Evolutionary conservation across 2,888 invertebrate species (phyloP).

Genomic region (Phalera bucephala): DNA sequence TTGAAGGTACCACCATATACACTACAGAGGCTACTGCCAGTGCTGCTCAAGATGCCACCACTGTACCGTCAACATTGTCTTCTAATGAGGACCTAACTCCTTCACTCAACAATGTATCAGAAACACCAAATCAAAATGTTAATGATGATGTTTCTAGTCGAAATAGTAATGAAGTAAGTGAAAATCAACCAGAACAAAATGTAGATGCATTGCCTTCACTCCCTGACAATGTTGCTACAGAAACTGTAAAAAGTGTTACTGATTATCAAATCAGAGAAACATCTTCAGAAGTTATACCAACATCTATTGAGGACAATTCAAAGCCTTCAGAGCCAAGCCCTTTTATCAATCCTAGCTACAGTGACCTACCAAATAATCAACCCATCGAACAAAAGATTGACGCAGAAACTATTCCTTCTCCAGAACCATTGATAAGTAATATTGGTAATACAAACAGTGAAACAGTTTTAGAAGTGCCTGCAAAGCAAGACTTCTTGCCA

Average conservation of each 20-base stretch:
- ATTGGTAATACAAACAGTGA: slow-evolving; percentile 28
- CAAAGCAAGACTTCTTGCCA: slow-evolving; percentile 37
- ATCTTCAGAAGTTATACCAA: slow-evolving; percentile 2
- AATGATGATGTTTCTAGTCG: slow-evolving; percentile 18
- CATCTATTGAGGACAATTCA: slow-evolving; percentile 1
- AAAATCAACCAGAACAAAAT: slow-evolving; percentile 6
- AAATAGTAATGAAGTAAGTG: slow-evolving; percentile 8
- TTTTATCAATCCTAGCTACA: slow-evolving; percentile 1
- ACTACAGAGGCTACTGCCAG: slow-evolving; percentile 46
- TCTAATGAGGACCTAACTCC: slow-evolving; percentile 30
- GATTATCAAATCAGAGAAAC: slow-evolving; percentile 5
- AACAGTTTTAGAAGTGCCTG: slow-evolving; percentile 35
- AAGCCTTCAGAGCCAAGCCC: neutral
- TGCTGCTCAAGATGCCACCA: slow-evolving; percentile 26
- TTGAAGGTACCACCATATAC: slow-evolving; percentile 87
- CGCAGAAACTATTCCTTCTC: slow-evolving; percentile 14
- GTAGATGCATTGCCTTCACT: slow-evolving; percentile 4
- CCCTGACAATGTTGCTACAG: slow-evolving; percentile 1
- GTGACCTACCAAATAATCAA: slow-evolving; percentile 5
- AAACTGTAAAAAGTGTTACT: slow-evolving; percentile 1
- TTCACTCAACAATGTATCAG: slow-evolving; percentile 18
- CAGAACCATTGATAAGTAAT: slow-evolving; percentile 24
- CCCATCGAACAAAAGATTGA: slow-evolving; percentile 10
- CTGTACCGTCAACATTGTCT: slow-evolving; percentile 19
- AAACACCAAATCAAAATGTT: slow-evolving; percentile 12